These are phyloP conservation scores for Gymnogyps californianus DNA, from an alignment of 2,113 vertebrate genomes.

Conservation along the genomic window DNA sequence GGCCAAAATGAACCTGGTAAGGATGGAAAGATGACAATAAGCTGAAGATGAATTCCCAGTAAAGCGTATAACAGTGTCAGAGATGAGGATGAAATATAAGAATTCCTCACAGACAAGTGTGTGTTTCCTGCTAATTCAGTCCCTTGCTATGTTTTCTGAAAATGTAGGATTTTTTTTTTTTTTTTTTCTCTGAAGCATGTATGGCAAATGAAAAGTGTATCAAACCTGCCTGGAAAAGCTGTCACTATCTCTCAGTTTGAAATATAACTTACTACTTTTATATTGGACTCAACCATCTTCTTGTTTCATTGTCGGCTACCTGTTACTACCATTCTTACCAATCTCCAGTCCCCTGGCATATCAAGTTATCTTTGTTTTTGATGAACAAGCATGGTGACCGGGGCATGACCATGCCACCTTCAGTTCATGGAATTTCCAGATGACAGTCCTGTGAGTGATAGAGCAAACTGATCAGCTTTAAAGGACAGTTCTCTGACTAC, in stretches of 20 bases:
- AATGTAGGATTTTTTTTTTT: not conserved
- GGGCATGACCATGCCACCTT: not conserved
- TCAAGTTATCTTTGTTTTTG: not conserved
- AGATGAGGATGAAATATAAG: not conserved
- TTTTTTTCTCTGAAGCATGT: not conserved
- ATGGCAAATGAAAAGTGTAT: not conserved
- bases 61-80: not conserved
- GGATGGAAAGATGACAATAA: not conserved
- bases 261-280: not conserved
- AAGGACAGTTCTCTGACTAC: not conserved
- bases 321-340: not conserved
- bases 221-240: not conserved
- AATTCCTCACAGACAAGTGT: not conserved
- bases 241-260: not conserved
- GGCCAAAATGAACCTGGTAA: not conserved
- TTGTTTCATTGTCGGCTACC: not conserved
- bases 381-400: not conserved
- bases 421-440: not conserved
- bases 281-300: not conserved
- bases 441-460: not conserved
- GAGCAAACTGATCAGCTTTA: not conserved
- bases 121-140: not conserved
- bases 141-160: not conserved
- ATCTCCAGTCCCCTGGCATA: not conserved
- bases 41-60: not conserved